Conservation (phyloP, 2,888 invertebrate species). For the Lycophotia porphyrea region DNA sequence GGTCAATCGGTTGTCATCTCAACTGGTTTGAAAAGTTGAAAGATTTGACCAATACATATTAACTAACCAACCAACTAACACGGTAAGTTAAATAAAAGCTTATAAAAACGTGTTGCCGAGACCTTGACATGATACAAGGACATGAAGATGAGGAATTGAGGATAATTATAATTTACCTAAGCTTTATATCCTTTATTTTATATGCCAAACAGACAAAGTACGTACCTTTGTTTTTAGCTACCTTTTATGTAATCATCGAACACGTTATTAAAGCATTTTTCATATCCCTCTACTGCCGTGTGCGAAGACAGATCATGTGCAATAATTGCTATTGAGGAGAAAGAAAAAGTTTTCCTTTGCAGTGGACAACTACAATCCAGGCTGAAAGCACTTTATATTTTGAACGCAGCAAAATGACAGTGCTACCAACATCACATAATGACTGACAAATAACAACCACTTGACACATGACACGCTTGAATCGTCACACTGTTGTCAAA, state of each 20-base stretch:
- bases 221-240: no score
- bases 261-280: background rate
- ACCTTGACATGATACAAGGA: no score
- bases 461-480: slow-evolving; percentile 16
- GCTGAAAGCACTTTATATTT: background rate
- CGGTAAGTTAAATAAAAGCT: no score
- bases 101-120: no score
- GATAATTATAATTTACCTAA: no score
- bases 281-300: background rate
- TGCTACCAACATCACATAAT: slow-evolving; percentile 20
- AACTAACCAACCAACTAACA: no score
- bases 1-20: no score
- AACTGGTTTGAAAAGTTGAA: no score
- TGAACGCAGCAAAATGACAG: slow-evolving; percentile 22
- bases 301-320: background rate
- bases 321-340: background rate
- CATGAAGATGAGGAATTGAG: no score
- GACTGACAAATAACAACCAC: slow-evolving; percentile 3
- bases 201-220: no score
- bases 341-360: background rate
- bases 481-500: slow-evolving; percentile 2
- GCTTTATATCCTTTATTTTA: no score
- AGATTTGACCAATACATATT: no score
- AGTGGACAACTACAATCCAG: background rate
- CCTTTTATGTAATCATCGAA: background rate